These are phyloP conservation scores for Falcaria lacertinaria DNA, from an alignment of 2,888 invertebrate species.

Conservation along the genomic window DNA sequence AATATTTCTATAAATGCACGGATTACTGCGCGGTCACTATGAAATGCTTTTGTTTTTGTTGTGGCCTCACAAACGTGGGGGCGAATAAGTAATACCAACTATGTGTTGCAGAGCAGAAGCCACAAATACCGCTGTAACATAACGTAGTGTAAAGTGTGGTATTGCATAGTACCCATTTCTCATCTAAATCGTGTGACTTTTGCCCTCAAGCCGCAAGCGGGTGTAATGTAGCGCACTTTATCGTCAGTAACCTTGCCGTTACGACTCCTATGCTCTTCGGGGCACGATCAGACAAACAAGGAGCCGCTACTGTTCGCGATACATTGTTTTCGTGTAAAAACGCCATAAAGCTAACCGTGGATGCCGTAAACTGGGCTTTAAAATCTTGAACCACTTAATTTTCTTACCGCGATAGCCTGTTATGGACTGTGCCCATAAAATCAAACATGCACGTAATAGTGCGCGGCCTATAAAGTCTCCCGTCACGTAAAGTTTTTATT, in stretches of 20 bases:
- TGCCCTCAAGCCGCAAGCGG: conserved; percentile 45
- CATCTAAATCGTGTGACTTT: conserved; percentile 61
- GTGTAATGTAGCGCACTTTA: conserved; percentile 60
- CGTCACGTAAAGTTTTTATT: conserved; percentile 39
- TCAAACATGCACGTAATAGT: conserved; percentile 26
- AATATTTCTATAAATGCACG: conserved; percentile 2
- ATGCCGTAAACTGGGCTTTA: conserved; percentile 35
- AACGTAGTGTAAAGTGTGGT: conserved; percentile 33
- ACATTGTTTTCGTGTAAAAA: conserved; percentile 47
- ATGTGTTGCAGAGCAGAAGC: conserved; percentile 18
- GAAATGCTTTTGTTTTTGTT: conserved; percentile 12
- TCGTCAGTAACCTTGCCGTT: conserved; percentile 49
- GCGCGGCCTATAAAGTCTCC: conserved; percentile 16
- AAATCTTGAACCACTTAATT: conserved; percentile 49
- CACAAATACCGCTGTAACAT: conserved; percentile 23
- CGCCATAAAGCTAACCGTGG: conserved; percentile 38
- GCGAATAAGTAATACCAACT: conserved; percentile 30
- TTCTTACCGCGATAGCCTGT: conserved; percentile 33
- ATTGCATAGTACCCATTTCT: conserved; percentile 54
- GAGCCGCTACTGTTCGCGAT: conserved; percentile 13
- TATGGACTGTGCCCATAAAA: conserved; percentile 37
- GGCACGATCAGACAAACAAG: conserved; percentile 11
- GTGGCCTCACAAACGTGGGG: conserved; percentile 16
- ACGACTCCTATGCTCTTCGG: conserved; percentile 28
- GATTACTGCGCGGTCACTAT: conserved; percentile 3